These are phyloP conservation scores for Chorisops tibialis DNA, from an alignment of 2,888 invertebrate genomes.

Conservation along the genomic window DNA sequence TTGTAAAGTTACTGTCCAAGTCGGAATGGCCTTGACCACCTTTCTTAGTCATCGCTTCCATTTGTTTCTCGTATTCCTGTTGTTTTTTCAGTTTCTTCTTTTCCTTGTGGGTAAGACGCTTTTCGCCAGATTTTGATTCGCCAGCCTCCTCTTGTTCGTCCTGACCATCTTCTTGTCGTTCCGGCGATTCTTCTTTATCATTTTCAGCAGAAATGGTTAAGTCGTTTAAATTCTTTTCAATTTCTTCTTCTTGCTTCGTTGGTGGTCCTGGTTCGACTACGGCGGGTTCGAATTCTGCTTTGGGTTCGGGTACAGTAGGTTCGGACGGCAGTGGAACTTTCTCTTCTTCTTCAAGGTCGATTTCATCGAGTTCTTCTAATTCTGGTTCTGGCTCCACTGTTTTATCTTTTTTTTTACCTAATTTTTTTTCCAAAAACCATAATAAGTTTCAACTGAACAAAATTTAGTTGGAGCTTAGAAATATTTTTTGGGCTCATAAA, in stretches of 20 bases:
- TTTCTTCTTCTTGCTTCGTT: slow-evolving; percentile 10
- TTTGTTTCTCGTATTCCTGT: slow-evolving; percentile 82
- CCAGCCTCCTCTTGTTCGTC: slow-evolving; percentile 11
- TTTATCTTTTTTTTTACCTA: slow-evolving; percentile 24
- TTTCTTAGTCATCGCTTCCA: slow-evolving; percentile 80
- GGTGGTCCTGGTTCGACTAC: slow-evolving; percentile 5
- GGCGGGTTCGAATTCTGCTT: not conserved
- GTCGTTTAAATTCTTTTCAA: slow-evolving; percentile 46
- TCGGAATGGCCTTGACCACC: slow-evolving; percentile 88
- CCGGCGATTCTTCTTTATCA: slow-evolving; percentile 6
- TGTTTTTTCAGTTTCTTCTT: slow-evolving; percentile 88
- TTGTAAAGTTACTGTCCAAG: slow-evolving; percentile 90
- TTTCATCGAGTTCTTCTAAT: slow-evolving; percentile 11
- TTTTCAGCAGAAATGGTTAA: slow-evolving; percentile 35
- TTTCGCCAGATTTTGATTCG: slow-evolving; percentile 52
- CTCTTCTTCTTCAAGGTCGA: not conserved
- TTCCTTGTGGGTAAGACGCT: slow-evolving; percentile 85
- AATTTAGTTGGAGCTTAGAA: too few relatives aligned
- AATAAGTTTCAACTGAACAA: too few relatives aligned
- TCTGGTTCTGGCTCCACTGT: slow-evolving; percentile 18
- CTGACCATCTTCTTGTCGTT: slow-evolving; percentile 26
- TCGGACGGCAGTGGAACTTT: not conserved
- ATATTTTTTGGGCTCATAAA: too few relatives aligned
- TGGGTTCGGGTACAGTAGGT: slow-evolving; percentile 8
- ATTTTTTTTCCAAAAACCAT: too few relatives aligned